Percentiles rank a stretch among this genome's conserved stretches.
These are phyloP conservation scores for Mya arenaria DNA, from an alignment of 1,140 invertebrate species.

Conservation along the genomic window DNA sequence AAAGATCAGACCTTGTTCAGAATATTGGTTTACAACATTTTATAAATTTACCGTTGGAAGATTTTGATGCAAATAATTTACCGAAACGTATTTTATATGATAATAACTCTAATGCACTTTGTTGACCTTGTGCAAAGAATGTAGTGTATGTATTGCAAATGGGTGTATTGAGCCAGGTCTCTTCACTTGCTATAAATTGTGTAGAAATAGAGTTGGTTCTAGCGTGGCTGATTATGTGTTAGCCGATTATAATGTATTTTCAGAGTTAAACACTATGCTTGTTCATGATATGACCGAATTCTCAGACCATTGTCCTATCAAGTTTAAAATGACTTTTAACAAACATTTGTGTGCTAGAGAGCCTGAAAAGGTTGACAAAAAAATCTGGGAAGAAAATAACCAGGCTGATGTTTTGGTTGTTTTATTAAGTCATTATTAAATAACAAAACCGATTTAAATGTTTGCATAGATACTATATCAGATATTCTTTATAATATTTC, in stretches of 20 bases:
- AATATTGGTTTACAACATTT: slow-evolving; percentile 2
- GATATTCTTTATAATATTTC: slow-evolving; percentile 13
- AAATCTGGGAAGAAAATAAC: not conserved
- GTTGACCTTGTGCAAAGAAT: slow-evolving; percentile 14
- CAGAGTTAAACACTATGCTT: not conserved
- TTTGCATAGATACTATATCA: not conserved
- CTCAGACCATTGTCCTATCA: slow-evolving; percentile 10
- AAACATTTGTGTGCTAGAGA: not conserved
- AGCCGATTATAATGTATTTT: not conserved
- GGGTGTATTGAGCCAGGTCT: not conserved
- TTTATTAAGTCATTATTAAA: not conserved
- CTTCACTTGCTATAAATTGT: slow-evolving; percentile 8
- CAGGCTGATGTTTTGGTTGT: slow-evolving; percentile 3
- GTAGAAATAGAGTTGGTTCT: slow-evolving; percentile 13
- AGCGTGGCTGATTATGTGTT: slow-evolving; percentile 17
- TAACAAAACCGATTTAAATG: not conserved
- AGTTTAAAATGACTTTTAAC: not conserved
- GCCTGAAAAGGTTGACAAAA: not conserved
- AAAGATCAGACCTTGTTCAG: slow-evolving; percentile 23
- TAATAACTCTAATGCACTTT: not conserved
- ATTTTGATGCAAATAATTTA: not conserved
- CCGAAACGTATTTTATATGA: not conserved
- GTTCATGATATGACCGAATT: slow-evolving; percentile 16
- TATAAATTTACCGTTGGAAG: slow-evolving; percentile 11
- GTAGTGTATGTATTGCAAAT: slow-evolving; percentile 3